Evolutionary conservation across 2,797 vertebrate species (phyloP), one percentile per base, ranked within the genome.

Genomic region (Notamacropus eugenii): DNA sequence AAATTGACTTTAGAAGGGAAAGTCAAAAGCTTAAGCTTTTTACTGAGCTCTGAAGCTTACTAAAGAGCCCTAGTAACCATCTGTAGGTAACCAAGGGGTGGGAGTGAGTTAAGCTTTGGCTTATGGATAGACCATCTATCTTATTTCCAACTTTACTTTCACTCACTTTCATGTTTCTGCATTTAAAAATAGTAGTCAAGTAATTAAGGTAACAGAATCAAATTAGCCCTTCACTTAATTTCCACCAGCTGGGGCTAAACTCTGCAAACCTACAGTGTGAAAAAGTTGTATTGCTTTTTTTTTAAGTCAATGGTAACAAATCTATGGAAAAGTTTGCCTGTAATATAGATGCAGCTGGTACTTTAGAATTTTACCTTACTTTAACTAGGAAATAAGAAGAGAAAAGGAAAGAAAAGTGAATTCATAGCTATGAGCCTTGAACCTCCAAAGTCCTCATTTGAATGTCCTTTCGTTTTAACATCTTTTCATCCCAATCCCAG

Each of bases 301-400:
- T 92, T 93, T 91, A 92, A 87, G 54, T 29, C n/a, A 34, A 22
- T 52, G 52, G 24, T 91, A 91, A 56, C 96, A 54, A 16, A 29
- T 74, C 91, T 91, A 82, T 10, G 34, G 58, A 50, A 92, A 87
- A 54, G 92, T 95, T 92, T 50, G 27, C 28, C 50, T 56, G 2
- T 14, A 56, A 5, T 90, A 0, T 31, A 87, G 91, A 55, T 93
- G 1, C 0, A 94, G 54, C 29, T 92, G 10, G 13, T 67, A 50
- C 16, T 96, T 94, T 67, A 27, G 28, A 57, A 93, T 11, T 90
- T 54, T 95, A 40, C 50, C 10, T 95, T 94, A 95, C 55, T 92
- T 54, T 92, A 40, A 90, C 57, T 46, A 56, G 56, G 58, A n/a
- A 55, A 29, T 55, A 55, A 12, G 57, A 50, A 93, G 31, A 34